Conservation (phyloP, 2,888 invertebrate genomes). For the Ischnus inquisitorius region DNA sequence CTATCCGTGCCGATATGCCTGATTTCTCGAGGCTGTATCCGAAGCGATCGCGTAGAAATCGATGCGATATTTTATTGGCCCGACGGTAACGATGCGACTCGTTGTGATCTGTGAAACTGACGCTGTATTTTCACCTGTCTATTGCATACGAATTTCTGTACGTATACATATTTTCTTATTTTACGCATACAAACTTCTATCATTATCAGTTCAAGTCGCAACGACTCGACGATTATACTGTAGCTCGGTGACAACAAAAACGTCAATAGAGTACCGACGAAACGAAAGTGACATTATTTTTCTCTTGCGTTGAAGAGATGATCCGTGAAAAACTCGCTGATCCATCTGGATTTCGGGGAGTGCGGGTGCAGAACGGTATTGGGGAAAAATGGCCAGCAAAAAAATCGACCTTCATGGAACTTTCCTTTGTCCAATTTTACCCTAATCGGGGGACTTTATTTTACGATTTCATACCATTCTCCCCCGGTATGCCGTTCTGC, state of each 20-base stretch:
- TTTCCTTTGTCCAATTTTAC: too few relatives aligned
- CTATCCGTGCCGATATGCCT: constrained; percentile 66
- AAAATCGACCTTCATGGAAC: too few relatives aligned
- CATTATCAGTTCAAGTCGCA: background rate
- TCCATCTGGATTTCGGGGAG: too few relatives aligned
- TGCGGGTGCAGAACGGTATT: too few relatives aligned
- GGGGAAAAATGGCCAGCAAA: too few relatives aligned
- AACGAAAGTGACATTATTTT: constrained; percentile 11
- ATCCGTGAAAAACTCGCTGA: background rate
- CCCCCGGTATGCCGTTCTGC: too few relatives aligned
- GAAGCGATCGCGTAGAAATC: constrained; percentile 44
- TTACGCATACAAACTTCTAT: background rate
- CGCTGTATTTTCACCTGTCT: constrained; percentile 13
- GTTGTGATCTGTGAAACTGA: constrained; percentile 40
- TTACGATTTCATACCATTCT: too few relatives aligned
- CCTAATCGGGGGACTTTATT: too few relatives aligned
- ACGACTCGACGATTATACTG: too few relatives aligned
- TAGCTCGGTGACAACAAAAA: too few relatives aligned
- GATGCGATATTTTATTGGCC: constrained; percentile 29
- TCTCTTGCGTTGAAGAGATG: background rate
- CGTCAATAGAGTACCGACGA: too few relatives aligned
- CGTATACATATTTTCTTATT: background rate
- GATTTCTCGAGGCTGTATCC: constrained; percentile 52
- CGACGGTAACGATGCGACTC: constrained; percentile 26
- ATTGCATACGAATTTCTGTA: background rate